Evolutionary conservation across 1,140 invertebrate genomes (phyloP), one percentile per base, ranked within the genome.

Genomic region (Drosophila prosaltans): DNA sequence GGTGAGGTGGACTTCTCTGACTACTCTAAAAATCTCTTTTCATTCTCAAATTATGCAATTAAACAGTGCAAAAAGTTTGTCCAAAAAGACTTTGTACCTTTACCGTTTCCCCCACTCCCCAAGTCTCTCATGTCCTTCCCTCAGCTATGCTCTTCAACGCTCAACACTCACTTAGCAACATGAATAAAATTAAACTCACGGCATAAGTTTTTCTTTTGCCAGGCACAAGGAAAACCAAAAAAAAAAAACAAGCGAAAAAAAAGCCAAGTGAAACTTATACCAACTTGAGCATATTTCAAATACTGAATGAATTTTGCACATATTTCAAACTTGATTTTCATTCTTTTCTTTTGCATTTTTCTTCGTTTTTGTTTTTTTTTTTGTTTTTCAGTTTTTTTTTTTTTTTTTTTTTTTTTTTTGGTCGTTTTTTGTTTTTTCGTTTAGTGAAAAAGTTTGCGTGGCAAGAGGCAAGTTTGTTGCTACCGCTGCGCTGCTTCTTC

Each of bases 131-230:
- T 7, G 32, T 36, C 32, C 1, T 36, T 36, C 32, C 32, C 1
- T 36, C 6, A 36, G 32, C 41, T 4, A 8, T 36, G 59, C 45
- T 58, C 30, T 24, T 51, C 76, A 67, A 74, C 76, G 71, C 80
- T 84, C 81, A 84, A 80, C 81, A 83, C 81, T 88, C 83, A 83
- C 83, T 89, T 88, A 83, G 83, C 70, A 78, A 79, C 84, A 80
- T 83, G 84, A 88, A 88, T 89, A 88, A 88, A 89, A 88, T 88
- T 89, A 83, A 89, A 88, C 83, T 88, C 76, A 80, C 76, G 65
- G 83, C 72, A 41, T 60, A 89, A 88, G 72, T 83, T 86, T 80
- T 82, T 71, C 74, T 79, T 77, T 80, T 77, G 66, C 62, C 79
- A 81, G 79, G 45, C 21, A 51, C 21, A 2, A 21, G 45, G 45